Evolutionary conservation across 2,113 vertebrate species (phyloP).

Genomic region (Leucopsar rothschildi): DNA sequence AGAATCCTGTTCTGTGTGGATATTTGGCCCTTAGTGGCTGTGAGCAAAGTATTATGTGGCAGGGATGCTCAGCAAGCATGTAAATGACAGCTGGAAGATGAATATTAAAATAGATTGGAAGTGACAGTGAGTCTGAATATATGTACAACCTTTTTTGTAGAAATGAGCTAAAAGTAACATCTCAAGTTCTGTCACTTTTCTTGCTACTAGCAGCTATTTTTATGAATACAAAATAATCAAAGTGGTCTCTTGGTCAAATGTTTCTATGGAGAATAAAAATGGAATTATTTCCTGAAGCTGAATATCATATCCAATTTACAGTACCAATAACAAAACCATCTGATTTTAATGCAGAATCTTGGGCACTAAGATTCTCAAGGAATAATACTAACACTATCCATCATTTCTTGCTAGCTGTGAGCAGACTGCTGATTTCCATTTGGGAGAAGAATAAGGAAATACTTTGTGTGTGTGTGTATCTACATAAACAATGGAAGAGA

Average conservation of each 20-base stretch:
- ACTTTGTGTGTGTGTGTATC: not conserved
- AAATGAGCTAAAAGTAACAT: not conserved
- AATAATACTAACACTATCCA: not conserved
- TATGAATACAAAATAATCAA: not conserved
- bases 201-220: not conserved
- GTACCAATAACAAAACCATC: not conserved
- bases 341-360: not conserved
- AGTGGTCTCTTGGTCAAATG: not conserved
- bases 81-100: slow-evolving; percentile 14
- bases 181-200: not conserved
- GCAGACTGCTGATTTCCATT: not conserved
- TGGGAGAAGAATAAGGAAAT: not conserved
- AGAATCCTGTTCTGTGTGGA: not conserved
- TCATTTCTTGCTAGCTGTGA: not conserved
- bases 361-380: not conserved
- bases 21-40: not conserved
- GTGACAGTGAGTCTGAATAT: slow-evolving; percentile 11
- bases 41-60: not conserved
- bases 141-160: not conserved
- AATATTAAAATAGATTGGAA: slow-evolving; percentile 3
- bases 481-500: not conserved
- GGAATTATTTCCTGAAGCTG: slow-evolving; percentile 5
- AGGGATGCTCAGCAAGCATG: not conserved
- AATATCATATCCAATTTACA: not conserved
- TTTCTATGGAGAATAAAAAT: slow-evolving; percentile 15